Evolutionary conservation across 2,888 invertebrate species (phyloP).

Genomic region (Drosophila ustulata): DNA sequence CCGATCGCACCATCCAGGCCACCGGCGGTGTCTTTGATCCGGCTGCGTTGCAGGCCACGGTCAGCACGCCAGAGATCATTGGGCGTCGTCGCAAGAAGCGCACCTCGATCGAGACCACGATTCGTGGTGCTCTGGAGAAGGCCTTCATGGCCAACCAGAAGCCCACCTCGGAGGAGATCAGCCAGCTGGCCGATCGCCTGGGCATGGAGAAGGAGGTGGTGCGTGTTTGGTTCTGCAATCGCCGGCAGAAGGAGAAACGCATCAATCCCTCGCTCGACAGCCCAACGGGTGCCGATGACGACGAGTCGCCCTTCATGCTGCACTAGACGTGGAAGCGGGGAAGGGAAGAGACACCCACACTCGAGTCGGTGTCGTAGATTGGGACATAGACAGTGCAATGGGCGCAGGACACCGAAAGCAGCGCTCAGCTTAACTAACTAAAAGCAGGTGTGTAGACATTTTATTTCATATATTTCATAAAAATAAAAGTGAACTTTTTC

Average conservation of each 20-base stretch:
- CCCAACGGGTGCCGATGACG: conserved; percentile 88
- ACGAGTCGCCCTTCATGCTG: conserved; percentile 83
- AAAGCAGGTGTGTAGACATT: conserved; percentile 54
- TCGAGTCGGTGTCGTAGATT: conserved; percentile 1
- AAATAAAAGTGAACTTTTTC: no score
- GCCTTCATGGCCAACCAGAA: conserved; percentile 97
- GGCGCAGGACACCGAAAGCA: conserved; percentile 36
- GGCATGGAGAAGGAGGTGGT: conserved; percentile 99
- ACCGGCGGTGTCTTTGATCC: conserved; percentile 87
- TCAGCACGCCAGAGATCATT: conserved; percentile 94
- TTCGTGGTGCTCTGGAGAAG: conserved; percentile 97
- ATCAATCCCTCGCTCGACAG: conserved; percentile 94
- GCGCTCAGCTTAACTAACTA: conserved; percentile 40
- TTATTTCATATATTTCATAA: background rate
- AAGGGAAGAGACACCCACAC: no score
- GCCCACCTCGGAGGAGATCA: conserved; percentile 98
- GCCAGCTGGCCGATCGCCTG: conserved; percentile 95
- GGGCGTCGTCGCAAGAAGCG: conserved; percentile 98
- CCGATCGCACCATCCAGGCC: conserved; percentile 92
- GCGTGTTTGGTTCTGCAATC: conserved; percentile 97
- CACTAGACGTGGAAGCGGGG: conserved; percentile 54
- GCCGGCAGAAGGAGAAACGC: conserved; percentile 98
- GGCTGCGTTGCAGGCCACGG: conserved; percentile 88
- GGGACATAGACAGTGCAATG: conserved; percentile 72
- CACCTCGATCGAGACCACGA: conserved; percentile 97